These are phyloP conservation scores for Drosophila lini DNA, from an alignment of 1,140 invertebrate genomes.

Conservation along the genomic window DNA sequence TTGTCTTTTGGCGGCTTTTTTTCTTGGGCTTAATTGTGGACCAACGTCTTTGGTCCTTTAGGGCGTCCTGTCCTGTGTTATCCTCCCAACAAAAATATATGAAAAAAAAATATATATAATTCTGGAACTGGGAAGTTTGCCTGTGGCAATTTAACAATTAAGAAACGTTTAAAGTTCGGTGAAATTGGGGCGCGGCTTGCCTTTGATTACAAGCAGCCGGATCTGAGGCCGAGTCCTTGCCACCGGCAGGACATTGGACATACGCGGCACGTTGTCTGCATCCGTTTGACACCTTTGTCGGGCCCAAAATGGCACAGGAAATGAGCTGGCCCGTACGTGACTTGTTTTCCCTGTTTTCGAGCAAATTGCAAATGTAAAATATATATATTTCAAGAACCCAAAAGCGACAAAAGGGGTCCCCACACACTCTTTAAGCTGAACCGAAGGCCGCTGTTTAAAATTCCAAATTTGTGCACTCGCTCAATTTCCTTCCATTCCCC, in stretches of 20 bases:
- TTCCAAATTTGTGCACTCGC: conserved; percentile 81
- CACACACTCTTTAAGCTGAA: conserved; percentile 43
- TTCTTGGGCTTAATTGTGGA: conserved; percentile 67
- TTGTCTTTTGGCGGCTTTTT: conserved; percentile 35
- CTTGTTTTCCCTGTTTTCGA: conserved; percentile 57
- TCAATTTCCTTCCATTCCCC: conserved; percentile 80
- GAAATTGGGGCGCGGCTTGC: conserved; percentile 50
- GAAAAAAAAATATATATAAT: background rate
- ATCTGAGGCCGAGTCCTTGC: conserved; percentile 3
- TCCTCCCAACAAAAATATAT: background rate
- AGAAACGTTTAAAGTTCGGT: conserved; percentile 76
- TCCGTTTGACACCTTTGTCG: conserved; percentile 81
- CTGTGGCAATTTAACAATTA: conserved; percentile 77
- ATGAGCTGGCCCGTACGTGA: conserved; percentile 79
- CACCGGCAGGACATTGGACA: conserved; percentile 64
- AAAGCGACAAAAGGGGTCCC: conserved; percentile 16
- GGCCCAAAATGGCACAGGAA: conserved; percentile 70
- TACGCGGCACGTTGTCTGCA: conserved; percentile 74
- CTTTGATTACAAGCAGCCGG: conserved; percentile 48
- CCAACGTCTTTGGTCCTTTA: conserved; percentile 30
- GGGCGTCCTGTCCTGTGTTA: conserved; percentile 4
- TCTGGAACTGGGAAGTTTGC: conserved; percentile 18
- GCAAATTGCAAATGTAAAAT: conserved; percentile 33
- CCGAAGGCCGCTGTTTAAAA: conserved; percentile 67
- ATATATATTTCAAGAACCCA: conserved; percentile 20